Base-by-base conservation (phyloP, 2,113 vertebrate species). In the Herpetotheres cachinnans region DNA sequence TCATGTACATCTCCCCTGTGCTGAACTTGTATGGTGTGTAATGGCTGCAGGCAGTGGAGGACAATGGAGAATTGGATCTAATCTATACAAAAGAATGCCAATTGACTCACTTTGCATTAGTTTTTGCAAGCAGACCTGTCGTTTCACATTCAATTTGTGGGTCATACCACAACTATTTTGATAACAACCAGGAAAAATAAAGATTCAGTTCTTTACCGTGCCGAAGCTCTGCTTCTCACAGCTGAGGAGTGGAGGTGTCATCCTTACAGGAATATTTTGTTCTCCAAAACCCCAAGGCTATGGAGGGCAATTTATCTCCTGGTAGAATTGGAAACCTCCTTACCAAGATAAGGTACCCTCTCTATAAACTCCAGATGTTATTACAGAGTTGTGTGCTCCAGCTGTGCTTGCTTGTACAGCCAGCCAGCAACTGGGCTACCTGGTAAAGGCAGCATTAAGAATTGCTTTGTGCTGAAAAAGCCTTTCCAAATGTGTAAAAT, bases 351-450 rank as follows among this genome's bases (percentile, higher is more conserved):
- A 85, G 61, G 80, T 15, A 61, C 73, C 40, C 34, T 44, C 44
- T 85, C 56, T 90, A 36, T 84, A 76, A 80, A 76, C 62, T 90
- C 78, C 89, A 92, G 94, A 92, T 93, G 49, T 78, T 93, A 92
- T 84, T 59, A 0, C n/a, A 34, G 30, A 1, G 1, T 34, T n/a
- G 24, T 71, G 67, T 81, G 63, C 72, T 90, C 76, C 76, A 96
- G 82, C 79, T 80, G 59, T 77, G 66, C 36, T 4, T 95, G 78
- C 89, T 61, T 73, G n/a, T 74, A 72, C 40, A 78, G 11, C 61
- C 67, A 86, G 52, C 24, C 29, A 34, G 66, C 74, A 81, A 70
- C 85, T 1, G 3, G 1, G 7, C 47, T 76, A 16, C 54, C 73
- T 63, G 54, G 36, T 73, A 59, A 84, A 93, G 24, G 29, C 67